These are phyloP conservation scores for Anodontia alba DNA, from an alignment of 2,888 invertebrate species.

Conservation along the genomic window DNA sequence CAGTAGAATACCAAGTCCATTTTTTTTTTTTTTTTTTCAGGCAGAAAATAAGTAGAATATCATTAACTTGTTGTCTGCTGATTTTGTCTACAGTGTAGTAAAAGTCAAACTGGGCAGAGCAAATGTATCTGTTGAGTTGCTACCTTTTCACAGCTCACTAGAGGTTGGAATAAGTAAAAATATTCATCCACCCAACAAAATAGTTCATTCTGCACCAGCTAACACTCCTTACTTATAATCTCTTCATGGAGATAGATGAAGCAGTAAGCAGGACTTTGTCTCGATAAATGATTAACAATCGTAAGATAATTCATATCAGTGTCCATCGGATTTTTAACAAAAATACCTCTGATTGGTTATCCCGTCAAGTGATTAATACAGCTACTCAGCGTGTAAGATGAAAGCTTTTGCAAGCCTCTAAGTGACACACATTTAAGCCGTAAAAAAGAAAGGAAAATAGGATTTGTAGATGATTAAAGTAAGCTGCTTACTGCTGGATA, in stretches of 20 bases:
- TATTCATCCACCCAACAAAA: no score
- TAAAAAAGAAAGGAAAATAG: conserved; percentile 50
- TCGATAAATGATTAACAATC: conserved; percentile 46
- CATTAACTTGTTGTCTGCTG: no score
- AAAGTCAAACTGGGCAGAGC: no score
- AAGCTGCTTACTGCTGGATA: conserved; percentile 41
- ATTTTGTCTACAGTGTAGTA: no score
- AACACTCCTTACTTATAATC: conserved; percentile 43
- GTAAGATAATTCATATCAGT: conserved; percentile 55
- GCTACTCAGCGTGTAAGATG: conserved; percentile 16
- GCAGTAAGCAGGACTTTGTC: conserved; percentile 56
- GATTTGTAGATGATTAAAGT: conserved; percentile 46
- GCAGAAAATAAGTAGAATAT: no score
- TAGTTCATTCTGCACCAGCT: neutral
- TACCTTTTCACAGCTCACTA: no score
- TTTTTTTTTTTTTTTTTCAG: no score
- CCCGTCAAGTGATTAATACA: conserved; percentile 21
- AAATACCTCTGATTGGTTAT: conserved; percentile 17
- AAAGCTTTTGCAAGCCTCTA: conserved; percentile 19
- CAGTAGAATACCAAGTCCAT: no score
- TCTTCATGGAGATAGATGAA: conserved; percentile 56
- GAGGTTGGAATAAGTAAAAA: no score
- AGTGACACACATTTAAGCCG: conserved; percentile 3
- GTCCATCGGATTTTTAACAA: conserved; percentile 38
- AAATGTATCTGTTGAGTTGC: no score